These are phyloP conservation scores for Calephelis virginiensis DNA, from an alignment of 1,140 invertebrate genomes.

Conservation along the genomic window DNA sequence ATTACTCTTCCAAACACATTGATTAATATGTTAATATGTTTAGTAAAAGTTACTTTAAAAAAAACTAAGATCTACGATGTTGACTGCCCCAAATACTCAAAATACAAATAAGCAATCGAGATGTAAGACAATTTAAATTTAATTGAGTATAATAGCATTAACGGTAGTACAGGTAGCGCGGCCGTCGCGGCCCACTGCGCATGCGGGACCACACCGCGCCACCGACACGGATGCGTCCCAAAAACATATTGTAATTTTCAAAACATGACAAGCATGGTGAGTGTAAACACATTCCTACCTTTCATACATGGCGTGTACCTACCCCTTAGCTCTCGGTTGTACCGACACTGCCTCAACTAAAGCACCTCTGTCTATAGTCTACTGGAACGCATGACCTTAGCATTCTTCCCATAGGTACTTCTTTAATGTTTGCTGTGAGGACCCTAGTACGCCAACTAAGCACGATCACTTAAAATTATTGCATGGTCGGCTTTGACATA, in stretches of 20 bases:
- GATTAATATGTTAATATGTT: too few species aligned
- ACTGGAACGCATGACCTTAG: slow-evolving; percentile 1
- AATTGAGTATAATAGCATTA: background rate
- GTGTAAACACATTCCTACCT: slow-evolving; percentile 23
- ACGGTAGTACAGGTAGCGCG: background rate
- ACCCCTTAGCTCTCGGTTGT: background rate
- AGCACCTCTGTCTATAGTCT: slow-evolving; percentile 1
- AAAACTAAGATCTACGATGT: too few species aligned
- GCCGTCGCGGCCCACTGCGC: slow-evolving; percentile 19
- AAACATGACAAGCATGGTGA: slow-evolving; percentile 25
- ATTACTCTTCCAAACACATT: too few species aligned
- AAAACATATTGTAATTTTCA: slow-evolving; percentile 18
- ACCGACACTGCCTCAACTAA: background rate
- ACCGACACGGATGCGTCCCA: slow-evolving; percentile 15
- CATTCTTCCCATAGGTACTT: background rate
- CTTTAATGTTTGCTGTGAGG: background rate
- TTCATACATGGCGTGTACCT: slow-evolving; percentile 14
- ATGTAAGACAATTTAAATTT: background rate
- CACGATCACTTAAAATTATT: too few species aligned
- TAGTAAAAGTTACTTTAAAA: too few species aligned
- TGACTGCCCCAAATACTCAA: too few species aligned
- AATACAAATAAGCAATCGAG: too few species aligned
- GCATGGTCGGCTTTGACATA: too few species aligned
- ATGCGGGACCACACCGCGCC: slow-evolving; percentile 15
- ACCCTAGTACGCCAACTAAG: background rate